These are phyloP conservation scores for Molossus alvarezi DNA, from an alignment of 2,797 vertebrate species.

Conservation along the genomic window DNA sequence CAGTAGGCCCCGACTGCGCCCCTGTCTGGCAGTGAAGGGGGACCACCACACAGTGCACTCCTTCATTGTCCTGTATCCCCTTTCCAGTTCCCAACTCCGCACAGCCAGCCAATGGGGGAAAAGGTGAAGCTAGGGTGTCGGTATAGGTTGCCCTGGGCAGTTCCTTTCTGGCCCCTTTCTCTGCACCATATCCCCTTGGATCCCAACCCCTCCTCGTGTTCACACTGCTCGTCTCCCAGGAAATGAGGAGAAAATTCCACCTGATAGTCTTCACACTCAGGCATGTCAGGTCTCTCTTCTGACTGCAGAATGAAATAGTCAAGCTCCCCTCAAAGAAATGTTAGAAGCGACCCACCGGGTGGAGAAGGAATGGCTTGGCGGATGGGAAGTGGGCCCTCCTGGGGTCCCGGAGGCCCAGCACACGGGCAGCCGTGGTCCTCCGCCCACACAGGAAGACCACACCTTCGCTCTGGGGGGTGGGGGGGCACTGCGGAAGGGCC, in stretches of 20 bases:
- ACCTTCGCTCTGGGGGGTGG: background rate
- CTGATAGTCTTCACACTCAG: background rate
- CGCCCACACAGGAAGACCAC: background rate
- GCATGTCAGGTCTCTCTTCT: background rate
- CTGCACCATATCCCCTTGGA: background rate
- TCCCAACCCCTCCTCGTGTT: rapidly evolving
- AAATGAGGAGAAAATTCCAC: background rate
- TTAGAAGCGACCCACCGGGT: background rate
- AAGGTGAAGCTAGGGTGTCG: rapidly evolving
- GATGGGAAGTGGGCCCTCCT: background rate
- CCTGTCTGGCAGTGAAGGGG: background rate
- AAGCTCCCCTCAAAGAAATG: background rate
- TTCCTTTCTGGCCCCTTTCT: background rate
- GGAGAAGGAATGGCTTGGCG: background rate
- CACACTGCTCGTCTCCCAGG: rapidly evolving
- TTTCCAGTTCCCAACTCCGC: background rate
- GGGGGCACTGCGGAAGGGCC: background rate
- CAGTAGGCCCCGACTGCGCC: too few species aligned
- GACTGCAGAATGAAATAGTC: background rate
- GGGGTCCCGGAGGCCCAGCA: background rate
- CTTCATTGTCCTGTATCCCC: too few species aligned
- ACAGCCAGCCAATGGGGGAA: background rate
- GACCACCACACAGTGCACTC: background rate
- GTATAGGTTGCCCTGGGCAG: rapidly evolving
- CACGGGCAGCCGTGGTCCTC: background rate